Evolutionary conservation across 2,113 vertebrate genomes (phyloP), one percentile per base, ranked within the genome.

Genomic region (Rhynchomys soricoides): DNA sequence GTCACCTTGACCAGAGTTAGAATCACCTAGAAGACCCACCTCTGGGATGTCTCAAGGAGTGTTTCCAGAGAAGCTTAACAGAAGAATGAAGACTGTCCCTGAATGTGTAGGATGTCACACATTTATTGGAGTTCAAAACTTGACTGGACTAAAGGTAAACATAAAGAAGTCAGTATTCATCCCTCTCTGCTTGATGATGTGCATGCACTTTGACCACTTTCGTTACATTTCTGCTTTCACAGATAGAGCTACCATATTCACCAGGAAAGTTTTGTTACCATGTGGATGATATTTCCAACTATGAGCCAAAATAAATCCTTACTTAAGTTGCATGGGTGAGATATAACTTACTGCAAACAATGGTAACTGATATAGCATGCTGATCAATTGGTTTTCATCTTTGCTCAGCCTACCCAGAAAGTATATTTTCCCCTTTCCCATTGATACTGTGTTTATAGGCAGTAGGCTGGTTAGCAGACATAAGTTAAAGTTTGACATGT

Each of bases 51-150:
- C n/a, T 62, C 26, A 50, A 31, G 26, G 26, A 0, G 6, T 57
- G 34, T 79, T 52, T 40, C 37, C 52, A 40, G 13, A 71, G 10
- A 50, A 10, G 45, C 15, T 71, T 52, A 17, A 26, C 21, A 40
- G 12, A 70, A 13, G 22, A 55, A 52, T n/a, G 6, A 45, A 40
- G 43, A 22, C 5, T 34, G 34, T 52, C 45, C 21, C 6, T 86
- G 6, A 37, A 50, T 71, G 22, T 9, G 2, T n/a, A 3, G 55
- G 66, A 7, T 0, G 2, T 34, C 0, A 71, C 40, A 37, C 13
- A 71, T 8, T 52, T n/a, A 52, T 7, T 71, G 34, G 66, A 48
- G 45, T 6, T n/a, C 29, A 68, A 86, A 34, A 31, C 59, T 64
- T 70, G 10, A 88, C 37, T 70, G 7, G 0, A 50, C 50, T 48